phyloP scores from a whole-genome alignment of 2,888 invertebrate species.

The Timema podura region DNA sequence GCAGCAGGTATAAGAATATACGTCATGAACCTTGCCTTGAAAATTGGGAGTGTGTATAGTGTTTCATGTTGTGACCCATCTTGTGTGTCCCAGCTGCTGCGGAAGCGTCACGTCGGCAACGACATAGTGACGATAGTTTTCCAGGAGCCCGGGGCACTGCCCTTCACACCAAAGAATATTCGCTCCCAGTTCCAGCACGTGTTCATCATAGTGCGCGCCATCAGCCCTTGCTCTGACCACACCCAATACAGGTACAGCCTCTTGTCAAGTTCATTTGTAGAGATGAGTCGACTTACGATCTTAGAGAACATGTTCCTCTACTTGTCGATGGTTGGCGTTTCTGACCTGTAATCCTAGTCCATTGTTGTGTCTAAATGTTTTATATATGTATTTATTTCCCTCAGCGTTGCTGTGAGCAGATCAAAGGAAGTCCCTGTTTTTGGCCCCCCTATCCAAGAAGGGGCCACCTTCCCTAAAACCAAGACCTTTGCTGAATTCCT shows the following conservation, averaged over 20 bases:
- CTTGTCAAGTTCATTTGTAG: background rate
- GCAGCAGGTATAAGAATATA: slow-evolving; percentile 85
- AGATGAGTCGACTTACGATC: background rate
- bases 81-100: slow-evolving; percentile 56
- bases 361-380: background rate
- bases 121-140: slow-evolving; percentile 97
- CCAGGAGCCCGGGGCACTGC: slow-evolving; percentile 85
- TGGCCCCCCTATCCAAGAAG: slow-evolving; percentile 89
- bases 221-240: slow-evolving; percentile 87
- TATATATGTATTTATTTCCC: slow-evolving; percentile 14
- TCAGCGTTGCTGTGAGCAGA: slow-evolving; percentile 57
- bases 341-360: background rate
- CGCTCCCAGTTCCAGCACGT: slow-evolving; percentile 98
- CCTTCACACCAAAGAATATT: slow-evolving; percentile 91
- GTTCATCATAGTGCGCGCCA: slow-evolving; percentile 84
- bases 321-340: too few relatives aligned
- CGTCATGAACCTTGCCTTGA: too few relatives aligned
- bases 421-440: slow-evolving; percentile 95
- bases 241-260: slow-evolving; percentile 71
- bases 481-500: slow-evolving; percentile 94
- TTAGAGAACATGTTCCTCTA: too few relatives aligned
- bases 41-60: too few relatives aligned
- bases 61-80: background rate
- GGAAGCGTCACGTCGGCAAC: slow-evolving; percentile 96
- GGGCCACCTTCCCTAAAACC: slow-evolving; percentile 82